Evolutionary conservation across 1,140 invertebrate genomes (phyloP), one percentile per base, ranked within the genome.

Genomic region (Drosophila melanica): DNA sequence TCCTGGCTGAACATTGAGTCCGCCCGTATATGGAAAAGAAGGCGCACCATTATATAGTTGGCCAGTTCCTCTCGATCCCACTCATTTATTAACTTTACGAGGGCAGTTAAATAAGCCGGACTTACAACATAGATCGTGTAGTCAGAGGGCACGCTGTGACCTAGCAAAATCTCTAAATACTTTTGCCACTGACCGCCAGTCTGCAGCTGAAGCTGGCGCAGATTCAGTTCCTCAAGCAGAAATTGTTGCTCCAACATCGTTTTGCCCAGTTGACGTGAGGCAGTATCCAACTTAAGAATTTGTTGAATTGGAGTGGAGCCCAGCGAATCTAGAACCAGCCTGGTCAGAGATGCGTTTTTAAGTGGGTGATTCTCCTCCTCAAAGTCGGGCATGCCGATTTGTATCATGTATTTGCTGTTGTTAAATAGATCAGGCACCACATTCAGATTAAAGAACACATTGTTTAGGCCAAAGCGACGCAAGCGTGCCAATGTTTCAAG

Each of bases 41-140:
- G 86, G 2, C 71, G 75, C 5, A 81, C 12, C 90, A 91, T 90
- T 14, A 91, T 65, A 18, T 91, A 91, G 35, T 18, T 78, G n/a
- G 63, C 79, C 4, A 91, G 30, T 6, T 76, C 42, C 12, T 77
- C 59, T 6, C 42, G 16, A 10, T 81, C 71, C 9, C 37, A 20
- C 7, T 35, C 12, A 2, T 72, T 41, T 4, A 91, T 14, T 1
- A 91, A 23, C 0, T 20, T 18, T 0, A 68, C 47, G 0, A 91
- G 55, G 0, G 1, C 23, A 0, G 1, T 30, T 1, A 90, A 67
- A 51, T 85, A 81, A 0, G 35, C 18, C 7, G 48, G 1, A 54
- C 63, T 76, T 0, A 42, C 9, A 0, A 74, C 53, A 14, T 74
- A 35, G 3, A 90, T 0, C 4, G 11, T 10, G 8, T 41, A 44